Percentiles rank a stretch among this genome's conserved stretches.
These are phyloP conservation scores for Antechinus flavipes DNA, from an alignment of 2,113 vertebrate species.

Conservation along the genomic window DNA sequence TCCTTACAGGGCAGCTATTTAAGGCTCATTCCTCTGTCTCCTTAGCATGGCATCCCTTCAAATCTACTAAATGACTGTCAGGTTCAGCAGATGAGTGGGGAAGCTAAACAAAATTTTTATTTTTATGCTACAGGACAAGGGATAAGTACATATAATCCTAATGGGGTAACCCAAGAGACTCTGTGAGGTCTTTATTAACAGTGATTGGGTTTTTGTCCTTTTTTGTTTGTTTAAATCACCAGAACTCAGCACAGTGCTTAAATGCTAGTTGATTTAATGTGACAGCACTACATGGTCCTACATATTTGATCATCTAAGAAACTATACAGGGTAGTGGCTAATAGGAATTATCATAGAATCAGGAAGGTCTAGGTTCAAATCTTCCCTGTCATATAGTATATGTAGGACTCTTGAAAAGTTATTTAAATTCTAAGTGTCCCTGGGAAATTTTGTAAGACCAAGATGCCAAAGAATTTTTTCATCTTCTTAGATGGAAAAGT, in stretches of 20 bases:
- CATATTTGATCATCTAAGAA: background rate
- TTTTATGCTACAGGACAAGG: background rate
- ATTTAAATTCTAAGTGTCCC: background rate
- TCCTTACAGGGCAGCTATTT: conserved; percentile 18
- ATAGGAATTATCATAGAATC: background rate
- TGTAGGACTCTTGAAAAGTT: background rate
- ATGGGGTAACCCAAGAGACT: background rate
- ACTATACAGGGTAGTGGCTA: background rate
- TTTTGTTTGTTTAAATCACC: background rate
- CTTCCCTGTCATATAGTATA: background rate
- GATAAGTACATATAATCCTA: background rate
- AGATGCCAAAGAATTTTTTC: background rate
- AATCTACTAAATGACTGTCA: conserved; percentile 27
- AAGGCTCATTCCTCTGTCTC: conserved; percentile 12
- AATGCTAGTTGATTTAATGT: background rate
- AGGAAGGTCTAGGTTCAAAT: background rate
- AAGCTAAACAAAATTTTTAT: conserved; percentile 26
- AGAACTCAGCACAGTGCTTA: background rate
- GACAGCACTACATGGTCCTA: background rate
- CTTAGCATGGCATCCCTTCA: conserved; percentile 16
- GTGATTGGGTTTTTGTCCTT: background rate
- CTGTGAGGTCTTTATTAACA: background rate
- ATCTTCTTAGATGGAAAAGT: background rate
- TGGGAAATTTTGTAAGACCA: background rate
- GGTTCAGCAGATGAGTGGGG: conserved; percentile 24